Base-by-base conservation (phyloP, 2,797 vertebrate species). In the Tapera naevia region DNA sequence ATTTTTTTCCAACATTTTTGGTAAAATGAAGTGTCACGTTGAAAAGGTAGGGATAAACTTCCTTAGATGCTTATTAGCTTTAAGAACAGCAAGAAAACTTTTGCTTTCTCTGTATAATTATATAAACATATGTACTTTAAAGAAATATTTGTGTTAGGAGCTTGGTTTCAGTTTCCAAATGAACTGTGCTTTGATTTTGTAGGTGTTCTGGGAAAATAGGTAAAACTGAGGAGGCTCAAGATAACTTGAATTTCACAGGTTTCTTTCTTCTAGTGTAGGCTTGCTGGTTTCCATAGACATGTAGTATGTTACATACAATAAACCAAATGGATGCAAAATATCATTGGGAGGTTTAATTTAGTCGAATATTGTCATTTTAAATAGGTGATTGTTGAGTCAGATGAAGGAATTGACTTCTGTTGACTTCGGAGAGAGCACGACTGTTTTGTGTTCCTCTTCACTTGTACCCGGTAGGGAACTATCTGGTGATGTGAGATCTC, bases 231-330 rank as follows among this genome's bases (percentile, higher is more conserved):
- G 8, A 73, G 4, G 22, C 24, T 23, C 17, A 70, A 57, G 9
- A 25, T 58, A 74, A 50, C 7, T 10, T 61, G 37, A 57, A 61
- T 94, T 90, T 91, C 69, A 37, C 13, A 64, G 56, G 11, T 30
- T 90, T 0, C 0, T 37, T 4, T 60, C 15, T 79, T 64, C 23
- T 57, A 19, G 3, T 9, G 17, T 50, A 57, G 43, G 24, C 13
- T 48, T 43, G 13, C 12, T 71, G 8, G 19, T 35, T 90, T 78
- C 21, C 27, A 61, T 64, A 32, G 65, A n/a, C 23, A 10, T 23
- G 3, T n/a, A 21, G 4, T 65, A 9, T 54, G 11, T 69, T 86
- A 46, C 8, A 22, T 69, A 57, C 15, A 17, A 13, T 51, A 22
- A 64, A 85, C 48, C 9, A 87, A 51, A 54, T 16, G 13, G 21